Conservation (phyloP, 2,797 vertebrate species). For the Acipenser oxyrinchus region DNA sequence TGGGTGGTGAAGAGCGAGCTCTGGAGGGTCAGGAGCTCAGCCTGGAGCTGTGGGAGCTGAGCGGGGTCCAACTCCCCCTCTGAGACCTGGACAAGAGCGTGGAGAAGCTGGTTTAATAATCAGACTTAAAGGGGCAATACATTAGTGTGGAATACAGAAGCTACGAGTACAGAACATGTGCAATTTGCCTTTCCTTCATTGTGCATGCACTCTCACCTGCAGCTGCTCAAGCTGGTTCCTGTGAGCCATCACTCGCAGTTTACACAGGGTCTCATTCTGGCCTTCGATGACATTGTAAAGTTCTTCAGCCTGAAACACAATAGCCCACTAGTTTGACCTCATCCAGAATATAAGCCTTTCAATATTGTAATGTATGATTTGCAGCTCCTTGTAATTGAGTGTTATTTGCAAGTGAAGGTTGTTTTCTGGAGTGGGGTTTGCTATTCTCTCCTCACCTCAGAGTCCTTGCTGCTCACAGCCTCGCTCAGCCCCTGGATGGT, state of each 20-base stretch:
- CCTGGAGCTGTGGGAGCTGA: constrained; percentile 49
- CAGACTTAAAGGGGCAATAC: no score
- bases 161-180: no score
- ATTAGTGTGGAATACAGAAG: no score
- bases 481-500: constrained; percentile 69
- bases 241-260: constrained; percentile 66
- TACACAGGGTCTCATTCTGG: constrained; percentile 73
- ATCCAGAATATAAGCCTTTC: neutral
- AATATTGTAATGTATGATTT: no score
- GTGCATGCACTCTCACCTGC: constrained; percentile 49
- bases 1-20: constrained; percentile 74
- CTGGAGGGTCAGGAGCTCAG: constrained; percentile 69
- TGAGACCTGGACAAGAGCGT: constrained; percentile 40
- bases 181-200: no score
- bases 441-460: constrained; percentile 57
- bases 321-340: neutral
- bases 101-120: neutral
- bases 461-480: constrained; percentile 64
- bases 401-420: neutral
- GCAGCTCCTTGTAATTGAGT: neutral
- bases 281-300: constrained; percentile 68
- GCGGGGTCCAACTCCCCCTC: constrained; percentile 32
- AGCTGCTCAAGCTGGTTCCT: constrained; percentile 69
- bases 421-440: neutral
- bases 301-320: constrained; percentile 61